Conservation (phyloP, 1,140 invertebrate species). For the Scaptomyza graminum region DNA sequence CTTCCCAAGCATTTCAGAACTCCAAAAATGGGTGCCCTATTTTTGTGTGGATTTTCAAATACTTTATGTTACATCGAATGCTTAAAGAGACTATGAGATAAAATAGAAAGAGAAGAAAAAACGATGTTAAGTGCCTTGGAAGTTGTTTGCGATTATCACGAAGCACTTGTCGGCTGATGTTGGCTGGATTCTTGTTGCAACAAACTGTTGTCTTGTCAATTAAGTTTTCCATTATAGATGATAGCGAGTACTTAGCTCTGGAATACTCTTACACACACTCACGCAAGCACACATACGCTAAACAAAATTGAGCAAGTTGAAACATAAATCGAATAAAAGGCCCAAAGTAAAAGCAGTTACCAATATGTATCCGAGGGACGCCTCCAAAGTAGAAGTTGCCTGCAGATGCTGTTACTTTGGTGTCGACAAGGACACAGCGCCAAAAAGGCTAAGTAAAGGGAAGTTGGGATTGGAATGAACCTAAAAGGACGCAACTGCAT, state of each 20-base stretch:
- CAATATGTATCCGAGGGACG: constrained; percentile 48
- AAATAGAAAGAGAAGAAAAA: constrained; percentile 14
- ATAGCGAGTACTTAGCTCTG: constrained; percentile 51
- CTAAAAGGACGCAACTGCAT: constrained; percentile 27
- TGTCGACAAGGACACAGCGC: constrained; percentile 15
- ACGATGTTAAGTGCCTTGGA: constrained; percentile 23
- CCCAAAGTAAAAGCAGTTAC: constrained; percentile 78
- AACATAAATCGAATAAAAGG: constrained; percentile 81
- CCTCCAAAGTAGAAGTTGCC: constrained; percentile 9
- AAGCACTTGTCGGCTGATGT: constrained; percentile 40
- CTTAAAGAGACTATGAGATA: constrained; percentile 10
- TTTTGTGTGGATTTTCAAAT: not conserved
- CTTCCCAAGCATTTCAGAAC: too few species aligned
- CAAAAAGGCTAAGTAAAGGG: not conserved
- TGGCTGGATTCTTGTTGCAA: constrained; percentile 11
- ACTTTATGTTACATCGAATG: constrained; percentile 9
- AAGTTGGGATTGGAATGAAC: too few species aligned
- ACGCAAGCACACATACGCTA: constrained; percentile 31
- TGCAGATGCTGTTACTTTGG: constrained; percentile 43
- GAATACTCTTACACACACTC: constrained; percentile 21
- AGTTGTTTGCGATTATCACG: constrained; percentile 29
- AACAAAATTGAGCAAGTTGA: constrained; percentile 62
- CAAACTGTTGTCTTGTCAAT: constrained; percentile 60
- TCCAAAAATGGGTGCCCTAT: not conserved
- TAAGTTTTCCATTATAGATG: constrained; percentile 73